Evolutionary conservation across 2,888 invertebrate species (phyloP), one percentile per base, ranked within the genome.

Genomic region (Amphipyra berbera): DNA sequence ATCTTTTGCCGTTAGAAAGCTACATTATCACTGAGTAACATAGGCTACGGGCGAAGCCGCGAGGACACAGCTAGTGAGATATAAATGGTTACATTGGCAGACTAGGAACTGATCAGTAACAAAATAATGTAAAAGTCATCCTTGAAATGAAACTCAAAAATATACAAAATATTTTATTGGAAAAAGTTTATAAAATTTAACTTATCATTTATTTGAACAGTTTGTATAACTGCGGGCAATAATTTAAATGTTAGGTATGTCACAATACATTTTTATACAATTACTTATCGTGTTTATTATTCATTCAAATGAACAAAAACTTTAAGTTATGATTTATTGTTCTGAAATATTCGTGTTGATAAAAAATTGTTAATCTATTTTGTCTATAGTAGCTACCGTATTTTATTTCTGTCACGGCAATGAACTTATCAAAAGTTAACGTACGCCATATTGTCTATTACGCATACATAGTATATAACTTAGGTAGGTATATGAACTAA

Each of bases 131-230:
- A 21, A 21, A 21, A 7, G 6, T 4, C 7, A 30, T 30, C 6
- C 37, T 10, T 37, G 33, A 41, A 60, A 53, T 46, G 10, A 69
- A 69, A 69, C 37, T 4, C 40, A 0, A 2, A 35, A n/a, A 1
- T 61, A 14, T 49, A 42, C 7, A 27, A 56, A 52, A 56, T 37
- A 44, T 33, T 72, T 75, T 75, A 75, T 59, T 72, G 38, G 8
- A 59, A 52, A n/a, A 42, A 5, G 2, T 30, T 5, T 40, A 37
- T 40, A 73, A 40, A 54, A 44, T 69, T 47, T 55, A 57, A 41
- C 61, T 50, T 52, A 47, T 1, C 13, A 41, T 8, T 30, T 15
- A 52, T 40, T 33, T 44, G 7, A 47, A 62, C 15, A 56, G n/a
- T 42, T 46, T 42, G 2, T 5, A 30, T 2, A 30, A 30, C 30